Base-by-base conservation (phyloP, 2,888 invertebrate genomes). In the Andrena minutula region DNA sequence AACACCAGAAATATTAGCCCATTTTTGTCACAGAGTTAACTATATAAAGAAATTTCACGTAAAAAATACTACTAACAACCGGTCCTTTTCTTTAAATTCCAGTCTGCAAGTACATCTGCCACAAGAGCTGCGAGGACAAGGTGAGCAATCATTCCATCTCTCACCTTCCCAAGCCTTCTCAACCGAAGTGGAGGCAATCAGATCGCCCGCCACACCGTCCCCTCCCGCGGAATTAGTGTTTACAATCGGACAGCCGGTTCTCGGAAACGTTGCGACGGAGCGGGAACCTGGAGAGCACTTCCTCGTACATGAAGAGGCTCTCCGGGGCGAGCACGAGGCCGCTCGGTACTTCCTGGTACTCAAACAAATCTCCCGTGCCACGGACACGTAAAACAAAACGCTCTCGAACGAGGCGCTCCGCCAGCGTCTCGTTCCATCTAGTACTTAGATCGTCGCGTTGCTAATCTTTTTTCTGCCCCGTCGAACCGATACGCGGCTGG, bases 91-190 rank as follows among this genome's bases (percentile, higher is more conserved):
- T 83, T 91, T 92, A 41, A 41, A 93, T 96, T 96, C 92, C 96
- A 97, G 97, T 97, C 86, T 97, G 97, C 95, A 97, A 97, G 95
- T 97, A 96, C 94, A 96, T 96, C 92, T 97, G 97, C 93, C 97
- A 97, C 94, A 96, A 96, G 93, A 95, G 96, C 84, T 97, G 97
- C 94, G 97, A 97, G 94, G 96, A 95, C 93, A 97, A 97, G 96
- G 97, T 97, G 95, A 94, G 96, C 30, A 61, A 74, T 69, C 47
- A 20, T 41, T 7, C 23, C 28, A 4, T 23, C 23, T 4, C 30
- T 16, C 41, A 26, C 58, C 20, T 26, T 26, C 28, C 26, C 2
- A 30, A 41, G 58, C 49, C 53, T 60, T 61, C 78, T 69, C 70
- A 26, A 35, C 28, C 76, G 64, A 77, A 66, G 41, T 68, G 60